These are phyloP conservation scores for Diachrysia chrysitis DNA, from an alignment of 2,888 invertebrate species.

Conservation along the genomic window DNA sequence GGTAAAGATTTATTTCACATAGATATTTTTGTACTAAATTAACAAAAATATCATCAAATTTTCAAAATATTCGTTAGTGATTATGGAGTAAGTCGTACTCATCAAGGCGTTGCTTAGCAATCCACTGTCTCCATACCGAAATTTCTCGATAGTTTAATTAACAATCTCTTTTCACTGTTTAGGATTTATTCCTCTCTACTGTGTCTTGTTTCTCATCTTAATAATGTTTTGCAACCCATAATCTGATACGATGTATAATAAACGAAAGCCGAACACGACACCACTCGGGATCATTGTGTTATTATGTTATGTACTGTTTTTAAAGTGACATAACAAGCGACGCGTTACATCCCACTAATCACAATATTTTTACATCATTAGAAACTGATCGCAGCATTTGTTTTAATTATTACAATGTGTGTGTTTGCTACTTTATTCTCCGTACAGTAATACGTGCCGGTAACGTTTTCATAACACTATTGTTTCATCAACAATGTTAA, in stretches of 20 bases:
- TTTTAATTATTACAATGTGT: slow-evolving; percentile 44
- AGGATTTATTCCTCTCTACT: no score
- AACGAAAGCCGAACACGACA: background rate
- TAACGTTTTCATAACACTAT: slow-evolving; percentile 51
- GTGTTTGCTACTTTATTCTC: slow-evolving; percentile 39
- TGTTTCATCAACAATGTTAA: slow-evolving; percentile 50
- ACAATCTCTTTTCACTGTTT: no score
- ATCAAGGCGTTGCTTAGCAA: no score
- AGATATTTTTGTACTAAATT: no score
- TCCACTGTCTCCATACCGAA: no score
- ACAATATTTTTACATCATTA: slow-evolving; percentile 9
- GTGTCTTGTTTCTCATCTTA: background rate
- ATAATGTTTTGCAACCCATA: background rate
- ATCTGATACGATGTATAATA: background rate
- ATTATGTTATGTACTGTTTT: background rate
- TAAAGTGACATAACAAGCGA: background rate
- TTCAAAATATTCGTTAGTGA: no score
- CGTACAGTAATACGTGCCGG: slow-evolving; percentile 22
- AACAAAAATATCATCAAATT: no score
- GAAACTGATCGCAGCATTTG: slow-evolving; percentile 18
- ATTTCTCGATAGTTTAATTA: no score
- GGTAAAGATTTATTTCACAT: no score
- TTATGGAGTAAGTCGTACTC: no score
- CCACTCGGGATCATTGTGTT: background rate
- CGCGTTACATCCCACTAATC: background rate